A percentile compares a stretch with the other conserved stretches of the same genome.
Conservation (phyloP, 2,797 vertebrate species). For the Phrynocephalus vlangalii region DNA sequence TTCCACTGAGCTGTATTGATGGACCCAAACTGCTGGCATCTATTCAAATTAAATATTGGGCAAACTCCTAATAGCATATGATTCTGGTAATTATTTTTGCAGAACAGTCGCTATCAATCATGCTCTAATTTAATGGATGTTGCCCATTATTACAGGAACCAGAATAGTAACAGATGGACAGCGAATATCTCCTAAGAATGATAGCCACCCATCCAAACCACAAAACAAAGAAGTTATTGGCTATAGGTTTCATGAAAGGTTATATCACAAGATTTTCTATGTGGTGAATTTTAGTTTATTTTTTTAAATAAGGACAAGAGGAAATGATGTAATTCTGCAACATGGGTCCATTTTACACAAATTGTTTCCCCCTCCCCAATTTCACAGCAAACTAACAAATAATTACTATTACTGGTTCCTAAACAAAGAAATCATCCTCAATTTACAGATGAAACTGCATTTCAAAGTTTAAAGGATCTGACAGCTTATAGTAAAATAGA, state of each 20-base stretch:
- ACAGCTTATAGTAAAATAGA: too few relatives aligned
- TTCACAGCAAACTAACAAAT: neutral
- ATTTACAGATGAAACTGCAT: neutral
- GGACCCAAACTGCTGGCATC: neutral
- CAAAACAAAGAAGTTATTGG: conserved; percentile 25
- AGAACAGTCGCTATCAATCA: conserved; percentile 36
- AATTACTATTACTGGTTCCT: neutral
- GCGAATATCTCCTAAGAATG: conserved; percentile 34
- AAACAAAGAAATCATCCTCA: neutral
- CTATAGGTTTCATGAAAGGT: neutral
- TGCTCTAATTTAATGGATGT: conserved; percentile 24
- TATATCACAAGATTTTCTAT: neutral
- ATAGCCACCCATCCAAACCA: conserved; percentile 20
- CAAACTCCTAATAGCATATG: conserved; percentile 37
- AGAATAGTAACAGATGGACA: conserved; percentile 30
- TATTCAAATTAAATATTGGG: conserved; percentile 18
- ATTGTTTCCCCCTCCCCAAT: neutral
- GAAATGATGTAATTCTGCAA: neutral
- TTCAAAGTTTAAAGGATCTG: neutral
- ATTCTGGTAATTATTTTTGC: conserved; percentile 39
- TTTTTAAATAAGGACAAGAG: neutral
- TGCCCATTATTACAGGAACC: conserved; percentile 6
- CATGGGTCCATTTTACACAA: neutral
- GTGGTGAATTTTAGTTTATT: neutral
- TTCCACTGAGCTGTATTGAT: conserved; percentile 2